Conservation (phyloP, 2,888 invertebrate species). For the Lissonota sp. region DNA sequence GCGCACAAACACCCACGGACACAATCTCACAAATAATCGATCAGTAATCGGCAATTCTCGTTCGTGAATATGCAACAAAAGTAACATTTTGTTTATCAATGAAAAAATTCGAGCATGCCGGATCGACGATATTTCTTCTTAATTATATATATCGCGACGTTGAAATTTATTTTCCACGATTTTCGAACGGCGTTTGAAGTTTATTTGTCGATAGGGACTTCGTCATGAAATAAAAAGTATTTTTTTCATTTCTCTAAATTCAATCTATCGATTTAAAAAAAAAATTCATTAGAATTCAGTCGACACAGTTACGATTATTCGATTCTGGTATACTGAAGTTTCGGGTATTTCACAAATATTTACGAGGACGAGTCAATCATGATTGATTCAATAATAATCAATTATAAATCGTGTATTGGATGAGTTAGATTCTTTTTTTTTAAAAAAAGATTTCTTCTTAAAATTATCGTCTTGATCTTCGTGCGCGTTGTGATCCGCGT, state of each 20-base stretch:
- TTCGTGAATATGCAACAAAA: constrained; percentile 15
- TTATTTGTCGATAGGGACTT: constrained; percentile 14
- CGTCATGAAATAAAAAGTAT: constrained; percentile 32
- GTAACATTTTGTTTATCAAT: constrained; percentile 4
- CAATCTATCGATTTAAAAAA: neutral
- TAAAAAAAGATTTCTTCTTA: too few species aligned
- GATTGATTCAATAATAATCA: constrained; percentile 26
- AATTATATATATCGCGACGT: neutral
- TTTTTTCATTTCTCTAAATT: neutral
- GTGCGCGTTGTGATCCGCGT: constrained; percentile 74
- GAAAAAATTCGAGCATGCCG: constrained; percentile 17
- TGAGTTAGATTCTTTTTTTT: neutral
- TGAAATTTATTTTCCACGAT: constrained; percentile 29
- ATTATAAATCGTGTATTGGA: constrained; percentile 3
- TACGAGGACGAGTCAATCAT: constrained; percentile 27
- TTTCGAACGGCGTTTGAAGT: constrained; percentile 2
- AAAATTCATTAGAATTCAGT: constrained; percentile 12
- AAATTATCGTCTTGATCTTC: constrained; percentile 81
- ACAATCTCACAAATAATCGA: neutral
- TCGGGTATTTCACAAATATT: neutral
- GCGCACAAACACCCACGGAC: neutral
- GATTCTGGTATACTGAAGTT: neutral
- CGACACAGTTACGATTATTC: neutral
- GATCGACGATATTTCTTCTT: neutral
- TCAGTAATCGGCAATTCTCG: constrained; percentile 10